Conservation (phyloP, 1,140 invertebrate genomes). For the Drosophila jambulina region DNA sequence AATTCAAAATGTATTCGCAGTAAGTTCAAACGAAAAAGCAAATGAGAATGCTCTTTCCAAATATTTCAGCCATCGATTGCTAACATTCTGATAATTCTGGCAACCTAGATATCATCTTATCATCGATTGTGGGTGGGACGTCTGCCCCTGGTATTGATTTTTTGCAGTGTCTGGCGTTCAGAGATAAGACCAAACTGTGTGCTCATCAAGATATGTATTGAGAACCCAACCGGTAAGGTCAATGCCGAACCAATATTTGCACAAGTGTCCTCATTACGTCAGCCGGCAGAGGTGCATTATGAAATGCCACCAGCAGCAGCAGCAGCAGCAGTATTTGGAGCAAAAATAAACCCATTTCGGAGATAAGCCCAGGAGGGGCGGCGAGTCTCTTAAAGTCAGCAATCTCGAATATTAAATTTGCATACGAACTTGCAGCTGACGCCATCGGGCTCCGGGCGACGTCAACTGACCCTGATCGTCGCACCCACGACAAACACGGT, state of each 20-base stretch:
- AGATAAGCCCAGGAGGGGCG: constrained; percentile 3
- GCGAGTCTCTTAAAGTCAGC: constrained; percentile 21
- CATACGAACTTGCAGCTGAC: constrained; percentile 34
- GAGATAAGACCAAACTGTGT: constrained; percentile 10
- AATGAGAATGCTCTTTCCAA: background rate
- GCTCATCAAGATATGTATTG: constrained; percentile 3
- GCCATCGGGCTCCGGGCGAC: constrained; percentile 28
- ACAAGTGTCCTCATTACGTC: constrained; percentile 64
- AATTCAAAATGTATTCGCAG: background rate
- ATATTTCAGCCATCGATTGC: background rate
- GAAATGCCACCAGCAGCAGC: constrained; percentile 16
- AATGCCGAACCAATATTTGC: constrained; percentile 66
- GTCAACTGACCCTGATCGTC: constrained; percentile 40
- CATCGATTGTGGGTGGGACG: background rate
- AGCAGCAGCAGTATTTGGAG: constrained; percentile 4
- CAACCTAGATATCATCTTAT: background rate
- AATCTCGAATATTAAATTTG: constrained; percentile 38
- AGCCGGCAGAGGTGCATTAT: constrained; percentile 54
- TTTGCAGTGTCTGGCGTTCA: constrained; percentile 9
- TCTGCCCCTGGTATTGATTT: constrained; percentile 12
- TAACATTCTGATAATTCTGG: background rate
- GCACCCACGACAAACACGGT: constrained; percentile 35
- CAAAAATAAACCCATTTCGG: constrained; percentile 9
- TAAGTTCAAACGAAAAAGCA: background rate
- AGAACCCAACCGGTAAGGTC: constrained; percentile 33